phyloP scores from a whole-genome alignment of 1,140 invertebrate genomes.

The Andrena cerasifolii region DNA sequence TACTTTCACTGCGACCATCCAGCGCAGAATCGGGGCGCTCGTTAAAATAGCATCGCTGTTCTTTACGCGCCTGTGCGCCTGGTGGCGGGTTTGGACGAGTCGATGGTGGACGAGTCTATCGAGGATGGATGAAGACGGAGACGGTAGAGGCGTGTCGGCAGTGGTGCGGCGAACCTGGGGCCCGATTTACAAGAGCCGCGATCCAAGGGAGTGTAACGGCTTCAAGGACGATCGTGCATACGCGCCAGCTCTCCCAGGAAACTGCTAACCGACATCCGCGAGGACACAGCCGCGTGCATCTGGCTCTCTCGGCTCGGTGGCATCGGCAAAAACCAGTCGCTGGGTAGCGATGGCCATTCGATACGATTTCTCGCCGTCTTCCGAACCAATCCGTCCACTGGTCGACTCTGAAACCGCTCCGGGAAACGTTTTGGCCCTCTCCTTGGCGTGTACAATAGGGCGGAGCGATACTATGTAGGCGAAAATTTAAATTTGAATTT shows the following conservation, averaged over 20 bases:
- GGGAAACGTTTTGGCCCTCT: background rate
- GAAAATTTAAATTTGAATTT: background rate
- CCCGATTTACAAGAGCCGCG: constrained; percentile 61
- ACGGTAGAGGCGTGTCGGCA: constrained; percentile 51
- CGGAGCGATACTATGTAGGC: background rate
- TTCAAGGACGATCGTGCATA: constrained; percentile 73
- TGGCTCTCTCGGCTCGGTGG: constrained; percentile 56
- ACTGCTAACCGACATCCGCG: constrained; percentile 75
- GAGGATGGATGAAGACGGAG: background rate
- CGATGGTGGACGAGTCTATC: background rate
- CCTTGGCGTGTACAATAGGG: too few relatives aligned
- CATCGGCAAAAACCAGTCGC: constrained; percentile 68
- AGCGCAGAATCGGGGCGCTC: constrained; percentile 28
- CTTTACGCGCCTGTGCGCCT: background rate
- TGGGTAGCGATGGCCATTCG: constrained; percentile 45
- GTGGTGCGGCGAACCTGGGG: constrained; percentile 58
- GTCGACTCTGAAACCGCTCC: background rate
- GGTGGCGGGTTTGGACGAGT: background rate
- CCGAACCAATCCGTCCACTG: constrained; percentile 21
- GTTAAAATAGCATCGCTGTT: constrained; percentile 33
- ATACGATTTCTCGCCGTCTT: constrained; percentile 46
- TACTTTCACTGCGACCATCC: constrained; percentile 54
- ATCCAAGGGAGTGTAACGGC: constrained; percentile 72
- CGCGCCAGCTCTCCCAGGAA: constrained; percentile 74
- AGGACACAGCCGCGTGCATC: constrained; percentile 67